Base-by-base conservation (phyloP, 1,140 invertebrate species). In the Brachionus asplanchnoidis region DNA sequence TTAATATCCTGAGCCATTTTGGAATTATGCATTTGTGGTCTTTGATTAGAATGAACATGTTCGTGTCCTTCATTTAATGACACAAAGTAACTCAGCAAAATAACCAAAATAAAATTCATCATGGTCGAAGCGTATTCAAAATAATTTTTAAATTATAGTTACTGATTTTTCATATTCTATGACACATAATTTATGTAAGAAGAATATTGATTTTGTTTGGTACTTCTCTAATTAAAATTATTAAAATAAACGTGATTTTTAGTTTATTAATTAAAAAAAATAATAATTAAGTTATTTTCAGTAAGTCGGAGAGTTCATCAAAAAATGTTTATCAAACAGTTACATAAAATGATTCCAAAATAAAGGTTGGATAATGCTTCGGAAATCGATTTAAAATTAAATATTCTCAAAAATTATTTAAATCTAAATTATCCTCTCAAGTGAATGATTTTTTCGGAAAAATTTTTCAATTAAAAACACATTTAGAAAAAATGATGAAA, bases 1-100 rank as follows among this genome's bases (percentile, higher is more conserved):
- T 77, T n/a, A 26, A 77, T 77, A 36, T 77, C 73, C 23, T 77
- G 73, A 50, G 73, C 73, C 73, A 77, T 77, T 46, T 77, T 77
- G 26, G 73, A 77, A 77, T 77, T 77, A 26, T 77, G 73, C 73
- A 77, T 77, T 77, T 77, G 73, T 4, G 42, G 40, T 50, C 26
- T 46, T 46, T n/a, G 42, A 36, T 77, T 46, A 77, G 42, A 36
- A 23, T 77, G 44, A 50, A 23, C 11, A 50, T 36, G 26, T 14
- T 28, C 20, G n/a, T 77, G 73, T 50, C 17, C 42, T 50, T 77
- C 23, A 50, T 50, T 23, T 32, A 23, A 46, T 50, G 23, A 28
- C 4, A 50, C 42, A 8, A 28, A 11, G 26, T 20, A 50, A 50
- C 17, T 9, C 12, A 73, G 17, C 0, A 73, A 20, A 40, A 40